A percentile compares a stretch with the other conserved stretches of the same genome.
phyloP scores from a whole-genome alignment of 2,113 vertebrate species.

The Lutjanus erythropterus region DNA sequence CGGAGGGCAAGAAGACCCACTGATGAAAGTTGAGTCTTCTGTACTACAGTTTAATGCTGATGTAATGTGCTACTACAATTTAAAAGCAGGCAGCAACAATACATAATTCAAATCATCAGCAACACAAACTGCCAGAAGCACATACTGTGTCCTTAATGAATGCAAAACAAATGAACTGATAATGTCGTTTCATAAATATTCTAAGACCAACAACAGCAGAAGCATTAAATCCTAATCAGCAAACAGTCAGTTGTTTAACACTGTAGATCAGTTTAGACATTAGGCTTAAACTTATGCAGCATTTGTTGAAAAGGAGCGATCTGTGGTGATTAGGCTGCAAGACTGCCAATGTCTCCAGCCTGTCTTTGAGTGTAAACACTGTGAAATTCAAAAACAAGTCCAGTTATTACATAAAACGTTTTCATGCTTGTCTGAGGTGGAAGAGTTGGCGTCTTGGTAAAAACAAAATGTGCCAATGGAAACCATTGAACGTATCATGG shows the following conservation, averaged over 20 bases:
- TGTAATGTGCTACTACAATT: constrained; percentile 2
- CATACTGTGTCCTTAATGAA: constrained; percentile 14
- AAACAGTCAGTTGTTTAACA: neutral
- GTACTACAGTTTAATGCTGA: neutral
- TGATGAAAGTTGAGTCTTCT: neutral
- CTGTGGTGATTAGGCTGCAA: neutral
- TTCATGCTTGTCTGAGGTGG: neutral
- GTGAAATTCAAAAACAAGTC: neutral
- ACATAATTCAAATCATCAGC: constrained; percentile 9
- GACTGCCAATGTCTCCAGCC: neutral
- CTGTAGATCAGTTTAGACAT: neutral
- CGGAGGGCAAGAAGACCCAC: neutral
- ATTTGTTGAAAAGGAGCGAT: neutral
- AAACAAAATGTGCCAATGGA: neutral
- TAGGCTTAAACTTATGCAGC: neutral
- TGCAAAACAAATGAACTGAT: constrained; percentile 14
- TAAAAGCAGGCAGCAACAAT: neutral
- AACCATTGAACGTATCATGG: too few species aligned
- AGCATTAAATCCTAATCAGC: constrained; percentile 1
- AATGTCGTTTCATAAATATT: constrained; percentile 26
- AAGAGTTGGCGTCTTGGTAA: neutral
- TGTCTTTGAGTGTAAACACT: neutral
- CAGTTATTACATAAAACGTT: neutral
- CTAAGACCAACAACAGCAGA: neutral
- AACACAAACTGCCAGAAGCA: constrained; percentile 14